phyloP scores from a whole-genome alignment of 2,113 vertebrate genomes.

The Gnathochromis pfefferi region DNA sequence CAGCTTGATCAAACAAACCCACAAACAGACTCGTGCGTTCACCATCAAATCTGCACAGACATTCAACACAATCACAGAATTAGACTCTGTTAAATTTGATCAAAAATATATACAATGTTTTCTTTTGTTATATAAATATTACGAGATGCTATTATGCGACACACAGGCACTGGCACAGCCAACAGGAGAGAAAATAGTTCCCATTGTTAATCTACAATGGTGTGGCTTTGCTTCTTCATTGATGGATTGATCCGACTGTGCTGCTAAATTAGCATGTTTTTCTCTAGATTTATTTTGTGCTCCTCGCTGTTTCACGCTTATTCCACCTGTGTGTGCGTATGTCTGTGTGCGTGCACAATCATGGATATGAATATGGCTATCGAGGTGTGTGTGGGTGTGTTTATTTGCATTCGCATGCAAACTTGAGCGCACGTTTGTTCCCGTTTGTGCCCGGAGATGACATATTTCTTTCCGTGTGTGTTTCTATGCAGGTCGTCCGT shows the following conservation, averaged over 20 bases:
- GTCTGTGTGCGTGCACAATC: neutral
- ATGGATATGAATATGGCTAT: neutral
- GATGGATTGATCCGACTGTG: constrained; percentile 29
- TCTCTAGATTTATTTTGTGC: neutral
- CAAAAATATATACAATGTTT: neutral
- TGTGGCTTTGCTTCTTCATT: neutral
- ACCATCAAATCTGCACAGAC: neutral
- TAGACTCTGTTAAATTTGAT: neutral
- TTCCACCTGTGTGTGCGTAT: neutral
- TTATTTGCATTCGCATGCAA: constrained; percentile 12
- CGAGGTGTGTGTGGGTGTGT: neutral
- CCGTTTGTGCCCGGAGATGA: neutral
- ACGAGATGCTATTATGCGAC: neutral
- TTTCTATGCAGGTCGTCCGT: neutral
- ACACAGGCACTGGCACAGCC: neutral
- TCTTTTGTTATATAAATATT: neutral
- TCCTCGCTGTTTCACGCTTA: neutral
- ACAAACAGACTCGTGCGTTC: neutral
- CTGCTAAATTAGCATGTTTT: constrained; percentile 21
- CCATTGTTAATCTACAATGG: constrained; percentile 23
- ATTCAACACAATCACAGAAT: neutral
- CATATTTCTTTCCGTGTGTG: neutral
- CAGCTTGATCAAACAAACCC: constrained; percentile 10
- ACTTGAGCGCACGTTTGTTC: neutral
- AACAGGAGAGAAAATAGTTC: neutral